These are phyloP conservation scores for Lasioglossum pauxillum DNA, from an alignment of 2,888 invertebrate genomes.

Conservation along the genomic window DNA sequence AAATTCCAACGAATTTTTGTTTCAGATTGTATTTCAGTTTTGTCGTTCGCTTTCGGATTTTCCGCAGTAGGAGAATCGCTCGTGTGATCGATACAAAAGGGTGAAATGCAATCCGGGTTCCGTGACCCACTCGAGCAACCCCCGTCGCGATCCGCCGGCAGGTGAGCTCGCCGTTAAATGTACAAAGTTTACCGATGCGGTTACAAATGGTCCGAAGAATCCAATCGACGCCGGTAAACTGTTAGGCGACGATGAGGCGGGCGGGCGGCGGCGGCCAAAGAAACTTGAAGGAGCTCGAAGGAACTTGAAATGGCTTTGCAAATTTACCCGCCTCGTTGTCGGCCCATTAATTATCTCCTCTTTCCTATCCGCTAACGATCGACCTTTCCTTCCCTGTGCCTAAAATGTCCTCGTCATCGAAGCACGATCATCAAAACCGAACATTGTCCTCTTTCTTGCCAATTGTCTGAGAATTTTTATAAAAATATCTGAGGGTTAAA, in stretches of 20 bases:
- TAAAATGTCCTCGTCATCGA: background rate
- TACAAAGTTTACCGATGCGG: slow-evolving; percentile 81
- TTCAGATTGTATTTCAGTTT: background rate
- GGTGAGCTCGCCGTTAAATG: slow-evolving; percentile 73
- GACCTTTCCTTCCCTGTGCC: slow-evolving; percentile 35
- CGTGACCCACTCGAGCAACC: slow-evolving; percentile 60
- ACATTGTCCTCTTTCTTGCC: background rate
- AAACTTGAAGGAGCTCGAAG: slow-evolving; percentile 74
- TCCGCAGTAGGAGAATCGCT: background rate
- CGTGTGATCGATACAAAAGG: slow-evolving; percentile 18
- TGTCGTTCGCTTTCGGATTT: background rate
- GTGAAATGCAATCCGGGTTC: slow-evolving; percentile 45
- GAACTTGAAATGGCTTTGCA: slow-evolving; percentile 83
- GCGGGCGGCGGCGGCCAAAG: slow-evolving; percentile 68
- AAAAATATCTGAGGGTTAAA: background rate
- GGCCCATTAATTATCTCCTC: slow-evolving; percentile 78
- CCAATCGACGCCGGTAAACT: slow-evolving; percentile 78
- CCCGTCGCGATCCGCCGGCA: slow-evolving; percentile 35
- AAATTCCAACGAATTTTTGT: background rate
- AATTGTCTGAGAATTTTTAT: background rate
- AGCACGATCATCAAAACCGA: background rate
- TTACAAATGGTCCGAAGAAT: slow-evolving; percentile 79
- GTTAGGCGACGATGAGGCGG: slow-evolving; percentile 71
- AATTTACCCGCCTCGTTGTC: slow-evolving; percentile 80
- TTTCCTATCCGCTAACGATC: slow-evolving; percentile 33